phyloP scores from a whole-genome alignment of 2,888 invertebrate species.

The Cataglyphis cursor region DNA sequence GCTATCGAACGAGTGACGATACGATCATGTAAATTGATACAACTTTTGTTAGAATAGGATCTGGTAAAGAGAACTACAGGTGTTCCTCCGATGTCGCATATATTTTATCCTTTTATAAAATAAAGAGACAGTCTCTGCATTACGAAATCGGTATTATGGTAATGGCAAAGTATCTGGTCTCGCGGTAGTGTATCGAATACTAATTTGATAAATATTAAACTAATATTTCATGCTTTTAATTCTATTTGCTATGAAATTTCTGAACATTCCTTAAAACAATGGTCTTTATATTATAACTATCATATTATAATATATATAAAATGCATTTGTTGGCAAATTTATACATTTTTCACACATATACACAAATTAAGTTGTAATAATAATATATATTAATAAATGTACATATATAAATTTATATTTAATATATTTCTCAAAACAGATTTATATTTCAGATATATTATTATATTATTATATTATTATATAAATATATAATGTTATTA shows the following conservation, averaged over 20 bases:
- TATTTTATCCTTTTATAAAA: constrained; percentile 36
- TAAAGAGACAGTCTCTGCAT: constrained; percentile 20
- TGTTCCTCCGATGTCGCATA: constrained; percentile 19
- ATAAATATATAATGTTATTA: neutral
- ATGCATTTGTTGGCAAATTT: neutral
- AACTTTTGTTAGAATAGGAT: constrained; percentile 19
- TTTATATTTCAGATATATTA: neutral
- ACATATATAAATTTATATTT: neutral
- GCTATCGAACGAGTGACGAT: neutral
- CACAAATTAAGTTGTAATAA: neutral
- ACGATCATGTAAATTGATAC: constrained; percentile 28
- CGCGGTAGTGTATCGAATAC: constrained; percentile 28
- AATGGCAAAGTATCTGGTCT: constrained; percentile 29
- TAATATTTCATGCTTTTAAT: neutral
- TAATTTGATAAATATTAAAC: constrained; percentile 50
- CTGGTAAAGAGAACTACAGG: constrained; percentile 10
- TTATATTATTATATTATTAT: neutral
- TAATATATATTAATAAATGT: constrained; percentile 3
- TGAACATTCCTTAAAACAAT: constrained; percentile 11
- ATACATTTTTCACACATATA: neutral
- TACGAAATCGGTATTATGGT: constrained; percentile 31
- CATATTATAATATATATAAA: neutral
- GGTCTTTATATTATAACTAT: neutral
- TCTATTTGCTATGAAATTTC: constrained; percentile 15
- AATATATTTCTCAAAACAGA: neutral